These are phyloP conservation scores for Disparrhopalites patrizii DNA, from an alignment of 2,888 invertebrate genomes.

Conservation along the genomic window DNA sequence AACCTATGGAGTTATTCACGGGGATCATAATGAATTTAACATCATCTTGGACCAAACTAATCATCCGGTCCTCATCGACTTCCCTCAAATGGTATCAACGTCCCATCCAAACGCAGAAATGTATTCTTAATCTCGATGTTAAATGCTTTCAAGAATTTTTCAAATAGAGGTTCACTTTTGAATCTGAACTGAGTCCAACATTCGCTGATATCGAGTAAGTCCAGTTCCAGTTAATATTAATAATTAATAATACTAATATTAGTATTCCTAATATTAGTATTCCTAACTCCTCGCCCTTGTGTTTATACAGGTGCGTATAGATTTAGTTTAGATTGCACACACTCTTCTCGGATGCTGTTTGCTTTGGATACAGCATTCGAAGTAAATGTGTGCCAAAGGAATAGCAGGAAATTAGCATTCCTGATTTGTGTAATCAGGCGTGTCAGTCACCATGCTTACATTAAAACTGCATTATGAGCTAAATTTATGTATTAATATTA, in stretches of 20 bases:
- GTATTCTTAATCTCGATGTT: slow-evolving; percentile 93
- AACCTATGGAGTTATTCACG: slow-evolving; percentile 97
- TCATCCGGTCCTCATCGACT: slow-evolving; percentile 87
- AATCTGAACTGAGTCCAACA: slow-evolving; percentile 73
- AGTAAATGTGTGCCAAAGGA: slow-evolving; percentile 31
- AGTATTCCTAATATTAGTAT: no score
- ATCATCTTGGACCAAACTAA: slow-evolving; percentile 79
- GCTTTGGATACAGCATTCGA: slow-evolving; percentile 20
- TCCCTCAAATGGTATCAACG: slow-evolving; percentile 98
- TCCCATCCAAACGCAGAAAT: slow-evolving; percentile 85
- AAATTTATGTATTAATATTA: no score
- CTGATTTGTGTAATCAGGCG: slow-evolving; percentile 2
- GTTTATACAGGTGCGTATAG: not conserved
- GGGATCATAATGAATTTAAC: slow-evolving; percentile 99
- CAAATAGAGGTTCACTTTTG: slow-evolving; percentile 79
- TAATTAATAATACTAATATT: no score
- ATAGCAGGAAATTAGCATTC: slow-evolving; percentile 30
- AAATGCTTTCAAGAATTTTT: slow-evolving; percentile 88
- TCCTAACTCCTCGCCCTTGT: not conserved
- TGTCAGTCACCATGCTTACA: slow-evolving; percentile 30
- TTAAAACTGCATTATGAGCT: no score
- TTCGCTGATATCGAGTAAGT: slow-evolving; percentile 64
- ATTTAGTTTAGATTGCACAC: slow-evolving; percentile 19
- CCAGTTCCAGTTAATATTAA: no score
- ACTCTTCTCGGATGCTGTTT: slow-evolving; percentile 24